These are phyloP conservation scores for Camptogramma bilineatum DNA, from an alignment of 2,888 invertebrate genomes.

Conservation along the genomic window DNA sequence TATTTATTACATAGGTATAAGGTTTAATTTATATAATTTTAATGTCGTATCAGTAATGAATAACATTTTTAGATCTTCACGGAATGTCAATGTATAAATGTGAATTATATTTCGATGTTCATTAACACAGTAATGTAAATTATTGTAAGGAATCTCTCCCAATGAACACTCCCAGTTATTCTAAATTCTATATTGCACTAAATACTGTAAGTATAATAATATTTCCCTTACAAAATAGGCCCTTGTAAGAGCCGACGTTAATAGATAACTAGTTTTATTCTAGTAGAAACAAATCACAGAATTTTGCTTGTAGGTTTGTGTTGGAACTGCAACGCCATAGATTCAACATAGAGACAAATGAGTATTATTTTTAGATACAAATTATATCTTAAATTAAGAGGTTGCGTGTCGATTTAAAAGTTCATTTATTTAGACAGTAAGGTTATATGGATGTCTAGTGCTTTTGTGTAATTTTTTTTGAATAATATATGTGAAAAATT, in stretches of 20 bases:
- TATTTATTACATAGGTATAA: slow-evolving; percentile 34
- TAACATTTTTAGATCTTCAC: slow-evolving; percentile 32
- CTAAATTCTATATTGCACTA: slow-evolving; percentile 66
- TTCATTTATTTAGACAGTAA: slow-evolving; percentile 86
- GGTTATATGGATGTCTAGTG: slow-evolving; percentile 86
- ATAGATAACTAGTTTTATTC: slow-evolving; percentile 55
- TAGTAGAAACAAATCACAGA: slow-evolving; percentile 62
- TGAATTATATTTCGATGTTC: slow-evolving; percentile 46
- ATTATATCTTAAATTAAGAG: slow-evolving; percentile 81
- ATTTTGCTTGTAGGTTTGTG: slow-evolving; percentile 77
- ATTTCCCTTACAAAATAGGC: slow-evolving; percentile 63
- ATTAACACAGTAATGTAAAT: slow-evolving; percentile 46
- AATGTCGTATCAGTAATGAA: slow-evolving; percentile 28
- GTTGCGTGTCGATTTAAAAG: slow-evolving; percentile 82
- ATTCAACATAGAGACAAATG: slow-evolving; percentile 73
- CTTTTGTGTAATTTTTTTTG: slow-evolving; percentile 86
- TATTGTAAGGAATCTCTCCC: slow-evolving; percentile 73
- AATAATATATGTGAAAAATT: slow-evolving; percentile 85
- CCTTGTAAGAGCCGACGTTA: slow-evolving; percentile 64
- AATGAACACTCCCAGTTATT: slow-evolving; percentile 76
- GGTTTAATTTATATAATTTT: slow-evolving; percentile 22
- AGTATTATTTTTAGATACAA: slow-evolving; percentile 85
- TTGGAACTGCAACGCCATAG: slow-evolving; percentile 71
- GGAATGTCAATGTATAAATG: slow-evolving; percentile 26
- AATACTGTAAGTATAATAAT: slow-evolving; percentile 76